These are phyloP conservation scores for Pollenia amentaria DNA, from an alignment of 2,888 invertebrate species.

Conservation along the genomic window DNA sequence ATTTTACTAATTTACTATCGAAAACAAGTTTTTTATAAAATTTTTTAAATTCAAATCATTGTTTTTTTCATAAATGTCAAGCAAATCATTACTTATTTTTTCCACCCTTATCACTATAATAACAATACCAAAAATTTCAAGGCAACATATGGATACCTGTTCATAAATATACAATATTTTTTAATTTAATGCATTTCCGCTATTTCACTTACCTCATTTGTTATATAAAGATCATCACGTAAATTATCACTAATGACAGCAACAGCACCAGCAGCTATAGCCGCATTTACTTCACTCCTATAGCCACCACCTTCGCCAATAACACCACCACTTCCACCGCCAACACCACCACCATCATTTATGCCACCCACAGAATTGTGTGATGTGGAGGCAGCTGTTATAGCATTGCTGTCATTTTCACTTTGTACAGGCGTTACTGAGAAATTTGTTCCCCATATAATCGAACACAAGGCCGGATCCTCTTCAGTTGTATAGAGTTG, in stretches of 20 bases:
- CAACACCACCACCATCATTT: constrained; percentile 27
- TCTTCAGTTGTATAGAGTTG: constrained; percentile 83
- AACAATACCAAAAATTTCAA: background rate
- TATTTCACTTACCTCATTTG: constrained; percentile 75
- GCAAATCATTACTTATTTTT: background rate
- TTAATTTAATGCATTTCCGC: constrained; percentile 10
- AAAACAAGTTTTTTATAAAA: no score
- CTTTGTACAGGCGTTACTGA: constrained; percentile 76
- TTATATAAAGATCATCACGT: constrained; percentile 79
- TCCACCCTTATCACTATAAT: background rate
- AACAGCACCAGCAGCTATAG: constrained; percentile 62
- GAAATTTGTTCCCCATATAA: constrained; percentile 83
- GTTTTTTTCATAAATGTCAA: background rate
- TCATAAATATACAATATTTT: background rate
- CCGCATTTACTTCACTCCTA: constrained; percentile 65
- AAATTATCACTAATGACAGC: constrained; percentile 75
- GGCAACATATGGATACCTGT: background rate
- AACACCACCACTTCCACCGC: constrained; percentile 35
- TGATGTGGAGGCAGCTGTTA: constrained; percentile 68
- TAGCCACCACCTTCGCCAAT: constrained; percentile 51
- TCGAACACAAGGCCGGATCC: constrained; percentile 83
- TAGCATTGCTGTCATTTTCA: constrained; percentile 76
- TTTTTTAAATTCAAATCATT: background rate
- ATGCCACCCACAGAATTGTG: constrained; percentile 58
- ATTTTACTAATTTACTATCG: no score